Evolutionary conservation across 2,888 invertebrate genomes (phyloP), one percentile per base, ranked within the genome.

Genomic region (Coenonympha glycerion): DNA sequence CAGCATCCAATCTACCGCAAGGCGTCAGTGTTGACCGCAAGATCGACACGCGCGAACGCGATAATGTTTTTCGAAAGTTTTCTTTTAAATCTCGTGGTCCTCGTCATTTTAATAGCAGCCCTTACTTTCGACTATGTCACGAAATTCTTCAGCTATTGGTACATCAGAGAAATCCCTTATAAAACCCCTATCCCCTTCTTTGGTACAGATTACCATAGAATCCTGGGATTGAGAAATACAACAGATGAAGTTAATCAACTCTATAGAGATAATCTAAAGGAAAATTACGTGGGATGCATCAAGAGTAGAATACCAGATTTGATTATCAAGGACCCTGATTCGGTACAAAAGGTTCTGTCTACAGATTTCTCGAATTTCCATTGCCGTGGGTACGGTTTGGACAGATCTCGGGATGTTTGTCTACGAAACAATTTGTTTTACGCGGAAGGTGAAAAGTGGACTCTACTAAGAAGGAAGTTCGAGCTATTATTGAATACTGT

Each of bases 391-490:
- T 77, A 81, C 62, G 76, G 73, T 69, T 77, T 87, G 76, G 83
- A 83, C 79, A 85, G 82, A 78, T 84, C 86, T 72, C 74, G 69
- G 77, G 87, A 87, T 84, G 79, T 84, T 82, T 86, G 85, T 80
- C 74, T 87, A 78, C 79, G 79, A 79, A 81, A 86, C 83, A 87
- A 87, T 82, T 79, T 85, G 73, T 87, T 85, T 73, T 85, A 85
- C 62, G 74, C 81, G 13, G 83, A 86, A 61, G 84, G 79, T 28
- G 85, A 85, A 74, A 86, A 85, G 55, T 85, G 87, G 83, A 82
- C 81, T 60, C 61, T 84, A 65, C 58, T 85, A 57, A 73, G 81
- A 1, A 68, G 71, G 18, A 73, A 75, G 45, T 72, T 85, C 55
- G 84, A 82, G 30, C 71, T 81, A 52, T 61, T 86, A 58, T 72